Conservation (phyloP, 35 echinoderm and acorn worm species). For the Heliocidaris tuberculata region DNA sequence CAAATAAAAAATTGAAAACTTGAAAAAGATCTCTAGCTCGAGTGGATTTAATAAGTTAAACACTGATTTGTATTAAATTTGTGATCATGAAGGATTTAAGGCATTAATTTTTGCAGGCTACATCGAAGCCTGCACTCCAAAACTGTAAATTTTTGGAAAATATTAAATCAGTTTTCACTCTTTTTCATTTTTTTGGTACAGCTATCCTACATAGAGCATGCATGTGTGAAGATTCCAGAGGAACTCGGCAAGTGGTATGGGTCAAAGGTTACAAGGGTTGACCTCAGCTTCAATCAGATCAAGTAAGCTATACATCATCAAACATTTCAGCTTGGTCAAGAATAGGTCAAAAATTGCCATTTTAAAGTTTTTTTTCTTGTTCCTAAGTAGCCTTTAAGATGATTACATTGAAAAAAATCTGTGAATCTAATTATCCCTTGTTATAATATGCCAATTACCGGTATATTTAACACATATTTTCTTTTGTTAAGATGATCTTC, state of each 20-base stretch:
- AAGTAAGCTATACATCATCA: slow-evolving; percentile 48
- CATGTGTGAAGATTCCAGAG: slow-evolving; percentile 73
- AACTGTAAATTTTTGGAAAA: background rate
- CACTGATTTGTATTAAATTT: background rate
- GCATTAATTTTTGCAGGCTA: no score
- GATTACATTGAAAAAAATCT: no score
- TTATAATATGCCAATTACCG: no score
- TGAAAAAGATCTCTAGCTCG: no score
- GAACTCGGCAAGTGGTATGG: slow-evolving; percentile 88
- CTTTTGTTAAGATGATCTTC: no score
- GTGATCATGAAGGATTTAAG: background rate
- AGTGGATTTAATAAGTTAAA: background rate
- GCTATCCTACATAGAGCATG: slow-evolving; percentile 84
- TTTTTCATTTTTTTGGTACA: slow-evolving; percentile 33
- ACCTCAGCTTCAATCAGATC: slow-evolving; percentile 86
- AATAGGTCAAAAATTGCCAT: no score
- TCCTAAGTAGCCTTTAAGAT: no score
- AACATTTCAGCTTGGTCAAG: no score
- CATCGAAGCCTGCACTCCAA: background rate
- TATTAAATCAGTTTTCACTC: background rate
- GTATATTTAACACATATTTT: no score
- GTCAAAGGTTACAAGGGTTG: slow-evolving; percentile 72
- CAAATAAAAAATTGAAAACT: no score
- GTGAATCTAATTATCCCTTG: no score
- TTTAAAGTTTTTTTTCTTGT: no score